Base-by-base conservation (phyloP, 2,113 vertebrate species). In the Cervus canadensis region DNA sequence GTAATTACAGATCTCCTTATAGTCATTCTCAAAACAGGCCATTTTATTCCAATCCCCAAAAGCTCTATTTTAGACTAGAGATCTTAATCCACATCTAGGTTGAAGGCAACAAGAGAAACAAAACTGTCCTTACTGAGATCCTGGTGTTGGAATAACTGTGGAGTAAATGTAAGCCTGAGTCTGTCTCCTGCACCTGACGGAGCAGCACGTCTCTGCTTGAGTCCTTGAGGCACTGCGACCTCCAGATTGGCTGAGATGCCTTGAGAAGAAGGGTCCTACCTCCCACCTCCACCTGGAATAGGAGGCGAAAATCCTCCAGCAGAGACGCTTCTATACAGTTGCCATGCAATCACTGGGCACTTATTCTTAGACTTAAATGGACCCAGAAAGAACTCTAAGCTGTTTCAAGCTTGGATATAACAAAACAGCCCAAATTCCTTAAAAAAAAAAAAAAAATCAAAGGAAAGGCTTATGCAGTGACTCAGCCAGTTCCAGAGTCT, bases 1-100 rank as follows among this genome's bases (percentile, higher is more conserved):
- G 64, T 25, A 62, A 81, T 74, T 48, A 87, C 21, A 50, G 33
- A 57, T 76, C 81, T 92, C 85, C 59, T 91, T 89, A 82, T 26
- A 94, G 82, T 71, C 78, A 17, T 83, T 88, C 76, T 67, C 91
- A 64, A 88, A 96, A 95, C 11, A 97, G 86, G n/a, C 28, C 25
- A 59, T 86, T 92, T 96, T 60, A 76, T 86, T 93, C 83, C 54
- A 94, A 85, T 36, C 30, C 56, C 54, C 33, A 95, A 79, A 88
- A 71, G 57, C 48, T 92, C 93, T 95, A 76, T 78, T 94, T 94
- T 85, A 52, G 36, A 50, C 54, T 19, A 43, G 48, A 76, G 50
- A 94, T 59, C 84, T 92, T 94, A 89, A 95, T 96, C 90, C 62
- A 54, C 7, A 71, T 60, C 33, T 28, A 50, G n/a, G 62, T 64